Conservation (phyloP, 2,113 vertebrate genomes). For the Gambusia affinis region DNA sequence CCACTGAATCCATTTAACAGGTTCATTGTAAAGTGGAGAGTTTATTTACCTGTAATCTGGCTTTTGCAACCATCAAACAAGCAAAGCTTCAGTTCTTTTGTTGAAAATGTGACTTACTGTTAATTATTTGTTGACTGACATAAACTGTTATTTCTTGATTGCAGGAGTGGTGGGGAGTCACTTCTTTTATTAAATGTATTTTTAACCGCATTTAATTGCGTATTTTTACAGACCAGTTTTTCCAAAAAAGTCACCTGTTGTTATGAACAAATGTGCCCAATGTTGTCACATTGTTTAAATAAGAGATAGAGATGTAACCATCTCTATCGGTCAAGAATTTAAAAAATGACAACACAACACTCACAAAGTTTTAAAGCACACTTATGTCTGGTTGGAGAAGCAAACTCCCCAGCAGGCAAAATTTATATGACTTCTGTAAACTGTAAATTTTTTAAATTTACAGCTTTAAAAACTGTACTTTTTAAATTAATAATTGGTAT, state of each 20-base stretch:
- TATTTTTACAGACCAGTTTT: background rate
- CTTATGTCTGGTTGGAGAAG: background rate
- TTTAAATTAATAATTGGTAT: no score
- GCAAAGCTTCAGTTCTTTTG: background rate
- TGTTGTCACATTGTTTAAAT: background rate
- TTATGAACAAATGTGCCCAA: background rate
- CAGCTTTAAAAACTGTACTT: no score
- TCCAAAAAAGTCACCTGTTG: background rate
- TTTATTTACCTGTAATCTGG: background rate
- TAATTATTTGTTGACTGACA: background rate
- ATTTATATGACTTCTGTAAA: no score
- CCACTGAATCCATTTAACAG: background rate
- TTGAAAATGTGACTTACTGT: background rate
- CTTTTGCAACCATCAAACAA: background rate
- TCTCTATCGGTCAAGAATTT: background rate
- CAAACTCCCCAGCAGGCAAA: no score
- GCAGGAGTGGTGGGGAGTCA: no score
- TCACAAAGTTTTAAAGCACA: background rate
- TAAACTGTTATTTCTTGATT: no score
- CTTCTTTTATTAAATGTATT: no score
- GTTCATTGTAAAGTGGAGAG: background rate
- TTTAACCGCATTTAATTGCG: background rate
- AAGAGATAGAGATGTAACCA: background rate
- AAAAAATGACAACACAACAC: background rate
- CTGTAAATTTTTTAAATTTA: no score